A percentile compares a stretch with the other conserved stretches of the same genome.
These are phyloP conservation scores for Paraplagusia blochii DNA, from an alignment of 2,113 vertebrate genomes.

Conservation along the genomic window DNA sequence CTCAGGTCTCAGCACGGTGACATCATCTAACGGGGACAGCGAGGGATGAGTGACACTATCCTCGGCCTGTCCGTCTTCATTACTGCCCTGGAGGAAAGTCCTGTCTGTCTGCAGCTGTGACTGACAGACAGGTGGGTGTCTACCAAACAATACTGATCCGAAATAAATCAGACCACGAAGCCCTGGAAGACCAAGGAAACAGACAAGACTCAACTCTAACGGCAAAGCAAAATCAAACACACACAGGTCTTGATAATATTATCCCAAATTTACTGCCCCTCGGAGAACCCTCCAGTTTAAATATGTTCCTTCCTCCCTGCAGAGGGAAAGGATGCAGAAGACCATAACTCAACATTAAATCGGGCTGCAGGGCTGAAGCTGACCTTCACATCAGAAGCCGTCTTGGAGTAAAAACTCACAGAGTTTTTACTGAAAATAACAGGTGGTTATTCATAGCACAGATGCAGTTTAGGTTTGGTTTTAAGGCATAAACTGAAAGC, in stretches of 20 bases:
- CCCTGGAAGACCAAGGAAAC: not conserved
- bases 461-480: no score
- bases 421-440: not conserved
- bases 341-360: slow-evolving; percentile 3
- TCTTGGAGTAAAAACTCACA: not conserved
- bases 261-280: not conserved
- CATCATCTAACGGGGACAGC: slow-evolving; percentile 42
- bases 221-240: not conserved
- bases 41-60: slow-evolving; percentile 53
- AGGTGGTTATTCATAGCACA: no score
- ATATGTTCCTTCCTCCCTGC: not conserved
- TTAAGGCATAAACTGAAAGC: no score
- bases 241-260: not conserved
- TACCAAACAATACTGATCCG: no score
- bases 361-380: not conserved
- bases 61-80: slow-evolving; percentile 46
- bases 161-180: no score
- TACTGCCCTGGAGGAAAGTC: slow-evolving; percentile 24
- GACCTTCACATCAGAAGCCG: slow-evolving; percentile 1
- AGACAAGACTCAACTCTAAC: not conserved
- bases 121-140: slow-evolving; percentile 19
- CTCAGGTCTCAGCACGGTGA: slow-evolving; percentile 38
- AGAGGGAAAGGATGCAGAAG: slow-evolving; percentile 3
- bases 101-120: slow-evolving; percentile 41
- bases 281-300: not conserved